These are phyloP conservation scores for Poeciliopsis turrubarensis DNA, from an alignment of 2,113 vertebrate species.

Conservation along the genomic window DNA sequence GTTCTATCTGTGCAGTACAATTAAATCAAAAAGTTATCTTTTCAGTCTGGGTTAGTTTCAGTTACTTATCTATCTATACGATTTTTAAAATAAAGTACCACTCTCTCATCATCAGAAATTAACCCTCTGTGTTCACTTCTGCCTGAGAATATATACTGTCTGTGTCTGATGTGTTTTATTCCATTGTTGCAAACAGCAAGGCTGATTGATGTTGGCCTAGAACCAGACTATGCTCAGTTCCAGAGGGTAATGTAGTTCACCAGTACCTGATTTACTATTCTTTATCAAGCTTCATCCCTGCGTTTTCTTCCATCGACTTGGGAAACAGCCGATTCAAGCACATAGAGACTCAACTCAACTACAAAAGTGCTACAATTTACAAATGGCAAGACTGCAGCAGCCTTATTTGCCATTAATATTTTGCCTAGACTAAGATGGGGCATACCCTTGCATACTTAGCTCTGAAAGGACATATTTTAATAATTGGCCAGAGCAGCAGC, in stretches of 20 bases:
- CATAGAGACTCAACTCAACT: not conserved
- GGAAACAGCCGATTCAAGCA: constrained; percentile 21
- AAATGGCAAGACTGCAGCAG: constrained; percentile 2
- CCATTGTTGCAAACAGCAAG: constrained; percentile 67
- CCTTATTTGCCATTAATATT: constrained; percentile 19
- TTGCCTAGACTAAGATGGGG: constrained; percentile 9
- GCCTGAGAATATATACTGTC: constrained; percentile 50
- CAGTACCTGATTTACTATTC: constrained; percentile 69
- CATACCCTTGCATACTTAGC: not conserved
- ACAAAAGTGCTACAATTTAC: constrained; percentile 11
- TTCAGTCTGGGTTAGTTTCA: not conserved
- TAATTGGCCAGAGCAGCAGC: not conserved
- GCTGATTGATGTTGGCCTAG: constrained; percentile 71
- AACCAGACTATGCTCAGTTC: constrained; percentile 55
- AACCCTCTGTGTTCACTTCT: constrained; percentile 46
- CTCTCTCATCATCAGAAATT: constrained; percentile 51
- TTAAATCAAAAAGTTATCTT: not conserved
- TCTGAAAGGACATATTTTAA: constrained; percentile 19
- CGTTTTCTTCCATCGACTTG: constrained; percentile 30
- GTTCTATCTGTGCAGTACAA: not conserved
- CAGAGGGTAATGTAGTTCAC: constrained; percentile 63
- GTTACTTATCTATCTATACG: not conserved
- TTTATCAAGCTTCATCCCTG: constrained; percentile 58
- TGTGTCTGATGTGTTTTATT: constrained; percentile 61
- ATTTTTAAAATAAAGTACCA: constrained; percentile 31